A percentile compares a stretch with the other conserved stretches of the same genome.
phyloP scores from a whole-genome alignment of 2,797 vertebrate species.

The Sebastes nivosus region DNA sequence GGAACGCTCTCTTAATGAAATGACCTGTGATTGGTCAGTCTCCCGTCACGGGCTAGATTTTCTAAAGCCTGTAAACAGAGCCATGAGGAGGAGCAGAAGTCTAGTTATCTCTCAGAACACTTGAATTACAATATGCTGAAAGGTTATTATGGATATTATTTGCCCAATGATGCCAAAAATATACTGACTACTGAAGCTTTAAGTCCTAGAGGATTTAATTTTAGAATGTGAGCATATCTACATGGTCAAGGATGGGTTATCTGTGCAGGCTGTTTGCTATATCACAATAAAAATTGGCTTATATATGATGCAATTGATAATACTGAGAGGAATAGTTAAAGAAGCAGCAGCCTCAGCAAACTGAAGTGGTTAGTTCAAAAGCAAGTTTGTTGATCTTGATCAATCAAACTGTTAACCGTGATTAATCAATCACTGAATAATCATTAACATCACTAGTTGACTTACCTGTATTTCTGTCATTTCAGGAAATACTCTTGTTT shows the following conservation, averaged over 20 bases:
- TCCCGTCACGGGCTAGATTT: too few relatives aligned
- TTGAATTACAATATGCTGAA: too few relatives aligned
- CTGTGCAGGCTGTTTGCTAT: not conserved
- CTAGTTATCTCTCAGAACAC: too few relatives aligned
- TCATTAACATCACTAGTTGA: not conserved
- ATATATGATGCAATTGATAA: not conserved
- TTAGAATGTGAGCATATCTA: not conserved
- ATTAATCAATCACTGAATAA: not conserved
- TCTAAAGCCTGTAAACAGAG: too few relatives aligned
- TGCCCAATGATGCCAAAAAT: too few relatives aligned
- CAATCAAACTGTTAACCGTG: not conserved
- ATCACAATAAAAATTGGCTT: not conserved
- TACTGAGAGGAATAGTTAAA: not conserved
- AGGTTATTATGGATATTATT: too few relatives aligned
- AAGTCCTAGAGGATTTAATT: not conserved
- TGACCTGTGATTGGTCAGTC: too few relatives aligned
- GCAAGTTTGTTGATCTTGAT: not conserved
- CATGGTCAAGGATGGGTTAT: not conserved
- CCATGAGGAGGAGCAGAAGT: too few relatives aligned
- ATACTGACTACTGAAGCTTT: rapidly evolving
- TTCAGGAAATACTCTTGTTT: not conserved
- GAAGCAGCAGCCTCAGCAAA: not conserved
- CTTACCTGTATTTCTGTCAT: not conserved
- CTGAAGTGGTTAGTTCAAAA: not conserved
- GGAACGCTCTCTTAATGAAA: too few relatives aligned